Percentiles rank a stretch among this genome's conserved stretches.
These are phyloP conservation scores for Stenurella melanura DNA, from an alignment of 2,888 invertebrate genomes.

Conservation along the genomic window DNA sequence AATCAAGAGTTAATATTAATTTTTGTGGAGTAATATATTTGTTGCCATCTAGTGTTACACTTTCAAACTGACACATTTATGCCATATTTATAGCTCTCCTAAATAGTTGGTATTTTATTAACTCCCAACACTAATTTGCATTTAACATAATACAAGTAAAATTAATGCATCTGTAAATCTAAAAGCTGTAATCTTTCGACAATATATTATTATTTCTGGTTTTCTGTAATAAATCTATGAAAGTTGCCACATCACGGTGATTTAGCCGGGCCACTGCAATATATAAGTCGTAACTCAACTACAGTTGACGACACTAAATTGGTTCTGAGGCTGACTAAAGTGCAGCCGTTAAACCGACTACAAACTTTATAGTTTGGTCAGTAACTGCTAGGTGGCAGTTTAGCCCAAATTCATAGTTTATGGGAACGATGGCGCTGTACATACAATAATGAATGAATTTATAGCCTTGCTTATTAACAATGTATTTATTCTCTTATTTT, in stretches of 20 bases:
- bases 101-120: conserved; percentile 1
- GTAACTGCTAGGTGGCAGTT: conserved; percentile 70
- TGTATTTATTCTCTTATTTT: no score
- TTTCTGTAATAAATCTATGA: conserved; percentile 2
- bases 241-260: neutral
- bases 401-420: conserved; percentile 42
- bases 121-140: no score
- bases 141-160: neutral
- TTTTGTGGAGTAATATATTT: conserved; percentile 8
- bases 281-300: conserved; percentile 40
- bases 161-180: neutral
- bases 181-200: neutral
- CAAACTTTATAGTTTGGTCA: conserved; percentile 67
- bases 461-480: neutral
- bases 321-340: conserved; percentile 62
- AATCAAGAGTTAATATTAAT: neutral
- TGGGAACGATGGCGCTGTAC: conserved; percentile 50
- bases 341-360: conserved; percentile 58
- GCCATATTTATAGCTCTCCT: conserved; percentile 28
- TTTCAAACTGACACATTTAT: conserved; percentile 27
- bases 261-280: conserved; percentile 4
- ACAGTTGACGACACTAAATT: conserved; percentile 55
- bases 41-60: conserved; percentile 50
- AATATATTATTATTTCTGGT: neutral
- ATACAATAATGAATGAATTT: neutral